A percentile compares a stretch with the other conserved stretches of the same genome.
These are phyloP conservation scores for Papilio helenus DNA, from an alignment of 1,140 invertebrate species.

Conservation along the genomic window DNA sequence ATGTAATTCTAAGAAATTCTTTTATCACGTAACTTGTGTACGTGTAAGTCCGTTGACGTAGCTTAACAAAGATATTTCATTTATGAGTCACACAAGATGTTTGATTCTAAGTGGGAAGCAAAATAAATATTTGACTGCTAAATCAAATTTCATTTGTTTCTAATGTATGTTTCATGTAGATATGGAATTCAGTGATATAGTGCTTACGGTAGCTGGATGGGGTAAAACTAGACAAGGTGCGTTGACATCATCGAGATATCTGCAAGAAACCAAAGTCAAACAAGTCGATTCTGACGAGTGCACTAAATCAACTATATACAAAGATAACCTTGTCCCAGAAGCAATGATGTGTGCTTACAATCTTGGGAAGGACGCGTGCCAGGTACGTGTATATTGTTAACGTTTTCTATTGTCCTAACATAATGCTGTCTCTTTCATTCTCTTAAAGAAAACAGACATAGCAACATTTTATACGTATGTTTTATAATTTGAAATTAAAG, in stretches of 20 bases:
- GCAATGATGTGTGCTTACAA: conserved; percentile 83
- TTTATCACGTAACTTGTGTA: too few species aligned
- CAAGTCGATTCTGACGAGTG: conserved; percentile 59
- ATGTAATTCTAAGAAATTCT: too few species aligned
- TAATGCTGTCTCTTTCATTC: too few species aligned
- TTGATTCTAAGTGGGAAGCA: background rate
- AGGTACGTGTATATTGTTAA: conserved; percentile 63
- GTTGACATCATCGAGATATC: conserved; percentile 71
- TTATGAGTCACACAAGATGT: background rate
- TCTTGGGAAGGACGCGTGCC: conserved; percentile 81
- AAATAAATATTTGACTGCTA: background rate
- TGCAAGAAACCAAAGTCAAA: conserved; percentile 74
- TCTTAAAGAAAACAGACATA: background rate
- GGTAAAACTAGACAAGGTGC: conserved; percentile 74
- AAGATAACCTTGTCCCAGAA: conserved; percentile 65
- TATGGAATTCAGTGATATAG: conserved; percentile 60
- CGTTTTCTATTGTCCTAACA: too few species aligned
- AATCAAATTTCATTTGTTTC: background rate
- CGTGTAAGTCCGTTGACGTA: too few species aligned
- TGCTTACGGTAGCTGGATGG: conserved; percentile 74
- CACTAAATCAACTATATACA: conserved; percentile 66
- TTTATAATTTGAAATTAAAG: too few species aligned
- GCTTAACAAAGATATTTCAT: too few species aligned
- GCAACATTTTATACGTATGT: background rate
- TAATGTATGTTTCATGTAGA: conserved; percentile 49